Base-by-base conservation (phyloP, 2,888 invertebrate species). In the Nomada goodeniana region DNA sequence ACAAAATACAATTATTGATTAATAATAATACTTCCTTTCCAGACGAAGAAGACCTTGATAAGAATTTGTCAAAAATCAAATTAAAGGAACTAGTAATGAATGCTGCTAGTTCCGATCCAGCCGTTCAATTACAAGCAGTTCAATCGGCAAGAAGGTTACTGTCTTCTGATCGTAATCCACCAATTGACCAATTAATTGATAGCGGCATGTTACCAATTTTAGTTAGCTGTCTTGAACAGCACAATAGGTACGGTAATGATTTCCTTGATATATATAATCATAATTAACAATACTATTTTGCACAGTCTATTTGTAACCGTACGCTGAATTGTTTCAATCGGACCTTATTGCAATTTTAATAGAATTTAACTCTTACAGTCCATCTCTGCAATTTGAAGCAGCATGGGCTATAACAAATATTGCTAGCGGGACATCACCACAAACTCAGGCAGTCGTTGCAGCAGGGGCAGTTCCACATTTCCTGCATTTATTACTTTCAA, bases 381-480 rank as follows among this genome's bases (percentile, higher is more conserved):
- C 98, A 68, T 96, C 97, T 87, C 95, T 99, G 89, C 99, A 99
- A 94, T 99, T 99, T 93, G 99, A 99, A 95, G 98, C 99, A 52
- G 98, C 99, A 9, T 99, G 99, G 99, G 99, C 99, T 65, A 94
- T 99, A 89, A 99, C 99, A 90, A 99, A 99, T 93, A 99, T 99
- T 91, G 99, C 98, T 13, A 98, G 98, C 81, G 98, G 99, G 77
- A 98, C 98, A 73, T 98, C 98, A 10, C 96, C 96, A 89, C 99
- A 99, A 95, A 99, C 99, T 95, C 95, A 96, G 94, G 96, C 97
- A 91, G 99, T 99, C 73, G 98, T 99, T 10, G 96, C 96, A 86
- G 98, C 98, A 36, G 99, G 99, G 87, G 99, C 99, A 60, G 99
- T 99, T 76, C 99, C 99, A 73, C 95, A 98, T 80, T 99, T 99